These are phyloP conservation scores for Lepus europaeus DNA, from an alignment of 2,113 vertebrate genomes.

Conservation along the genomic window DNA sequence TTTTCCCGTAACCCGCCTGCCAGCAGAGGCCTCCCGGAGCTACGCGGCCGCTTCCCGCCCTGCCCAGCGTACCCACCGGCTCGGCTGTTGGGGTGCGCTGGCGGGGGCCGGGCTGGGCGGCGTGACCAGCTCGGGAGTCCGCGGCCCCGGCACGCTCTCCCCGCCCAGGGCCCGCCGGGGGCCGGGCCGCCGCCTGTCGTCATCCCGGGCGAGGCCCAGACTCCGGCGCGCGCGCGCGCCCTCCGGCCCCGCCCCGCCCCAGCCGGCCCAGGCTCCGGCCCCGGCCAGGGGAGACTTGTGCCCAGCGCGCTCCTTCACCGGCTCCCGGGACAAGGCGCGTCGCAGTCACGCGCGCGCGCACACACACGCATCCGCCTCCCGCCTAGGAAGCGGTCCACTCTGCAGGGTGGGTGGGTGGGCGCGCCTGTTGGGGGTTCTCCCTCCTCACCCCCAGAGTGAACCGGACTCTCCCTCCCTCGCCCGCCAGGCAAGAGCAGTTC, in stretches of 20 bases:
- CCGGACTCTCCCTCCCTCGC: neutral
- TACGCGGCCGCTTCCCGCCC: neutral
- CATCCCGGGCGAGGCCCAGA: conserved; percentile 75
- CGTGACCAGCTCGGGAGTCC: conserved; percentile 64
- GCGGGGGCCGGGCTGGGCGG: conserved; percentile 59
- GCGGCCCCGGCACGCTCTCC: conserved; percentile 62
- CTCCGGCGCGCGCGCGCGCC: conserved; percentile 51
- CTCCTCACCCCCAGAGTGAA: neutral
- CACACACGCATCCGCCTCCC: neutral
- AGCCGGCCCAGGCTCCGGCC: neutral
- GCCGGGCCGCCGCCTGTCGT: conserved; percentile 79
- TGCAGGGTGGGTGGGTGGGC: neutral
- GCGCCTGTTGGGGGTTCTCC: neutral
- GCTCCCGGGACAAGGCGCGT: neutral
- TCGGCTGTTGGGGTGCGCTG: conserved; percentile 50
- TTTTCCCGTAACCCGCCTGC: neutral
- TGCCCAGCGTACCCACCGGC: conserved; percentile 62
- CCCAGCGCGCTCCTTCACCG: neutral
- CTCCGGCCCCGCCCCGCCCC: conserved; percentile 57
- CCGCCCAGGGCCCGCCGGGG: conserved; percentile 80
- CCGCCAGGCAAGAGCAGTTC: neutral
- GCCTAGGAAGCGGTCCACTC: neutral
- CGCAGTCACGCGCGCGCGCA: neutral
- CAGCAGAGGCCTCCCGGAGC: neutral
- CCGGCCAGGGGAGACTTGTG: neutral